Evolutionary conservation across 2,888 invertebrate species (phyloP).

Genomic region (Lasioglossum oenotherae): DNA sequence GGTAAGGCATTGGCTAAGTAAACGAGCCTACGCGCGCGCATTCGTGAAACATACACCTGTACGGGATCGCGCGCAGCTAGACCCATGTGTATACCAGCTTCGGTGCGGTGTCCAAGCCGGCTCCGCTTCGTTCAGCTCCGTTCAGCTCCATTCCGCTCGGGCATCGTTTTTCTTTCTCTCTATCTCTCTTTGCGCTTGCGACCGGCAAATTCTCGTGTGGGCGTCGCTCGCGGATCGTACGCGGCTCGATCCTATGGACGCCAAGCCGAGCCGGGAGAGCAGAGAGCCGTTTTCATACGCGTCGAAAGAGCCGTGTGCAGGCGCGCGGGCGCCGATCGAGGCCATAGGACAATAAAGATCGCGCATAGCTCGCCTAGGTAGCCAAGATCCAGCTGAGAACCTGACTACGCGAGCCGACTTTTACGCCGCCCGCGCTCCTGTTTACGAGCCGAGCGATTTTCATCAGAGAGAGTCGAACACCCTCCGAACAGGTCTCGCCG

Average conservation of each 20-base stretch:
- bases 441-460: neutral
- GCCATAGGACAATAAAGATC: constrained; percentile 54
- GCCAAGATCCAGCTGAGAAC: constrained; percentile 51
- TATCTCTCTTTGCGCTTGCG: constrained; percentile 6
- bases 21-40: constrained; percentile 81
- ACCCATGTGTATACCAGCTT: constrained; percentile 7
- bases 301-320: constrained; percentile 27
- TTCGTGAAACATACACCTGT: constrained; percentile 75
- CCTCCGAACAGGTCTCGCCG: neutral
- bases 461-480: neutral
- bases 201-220: constrained; percentile 53
- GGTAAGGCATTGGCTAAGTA: constrained; percentile 82
- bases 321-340: constrained; percentile 31
- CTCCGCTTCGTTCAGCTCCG: constrained; percentile 36
- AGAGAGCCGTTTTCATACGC: constrained; percentile 41
- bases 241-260: constrained; percentile 51
- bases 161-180: constrained; percentile 1
- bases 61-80: constrained; percentile 46
- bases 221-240: constrained; percentile 56
- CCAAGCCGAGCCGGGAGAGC: constrained; percentile 4
- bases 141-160: constrained; percentile 23
- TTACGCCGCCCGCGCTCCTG: constrained; percentile 34
- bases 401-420: constrained; percentile 55
- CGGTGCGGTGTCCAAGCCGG: constrained; percentile 25
- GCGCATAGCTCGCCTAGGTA: constrained; percentile 60